phyloP scores from a whole-genome alignment of 2,797 vertebrate genomes.

The Lates japonicus region DNA sequence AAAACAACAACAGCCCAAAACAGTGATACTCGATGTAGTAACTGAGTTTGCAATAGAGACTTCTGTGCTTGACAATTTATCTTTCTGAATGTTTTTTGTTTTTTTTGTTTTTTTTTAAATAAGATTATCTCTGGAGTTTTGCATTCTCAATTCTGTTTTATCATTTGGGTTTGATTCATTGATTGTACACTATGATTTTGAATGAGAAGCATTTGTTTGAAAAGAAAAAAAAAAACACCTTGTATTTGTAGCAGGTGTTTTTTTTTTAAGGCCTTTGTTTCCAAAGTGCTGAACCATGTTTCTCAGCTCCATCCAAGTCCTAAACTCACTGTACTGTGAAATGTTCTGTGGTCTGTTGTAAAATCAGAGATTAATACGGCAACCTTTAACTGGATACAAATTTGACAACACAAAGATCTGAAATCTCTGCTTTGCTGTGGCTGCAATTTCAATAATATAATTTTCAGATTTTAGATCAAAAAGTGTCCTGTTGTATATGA shows the following conservation, averaged over 20 bases:
- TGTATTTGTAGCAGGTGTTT: constrained; percentile 27
- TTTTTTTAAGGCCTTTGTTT: constrained; percentile 55
- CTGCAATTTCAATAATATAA: background rate
- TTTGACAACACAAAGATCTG: background rate
- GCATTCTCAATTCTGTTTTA: background rate
- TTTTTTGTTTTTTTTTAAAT: background rate
- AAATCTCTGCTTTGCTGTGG: no score
- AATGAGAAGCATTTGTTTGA: constrained; percentile 37
- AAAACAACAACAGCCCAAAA: background rate
- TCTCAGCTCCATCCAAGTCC: background rate
- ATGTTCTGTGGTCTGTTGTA: background rate
- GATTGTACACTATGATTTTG: constrained; percentile 61
- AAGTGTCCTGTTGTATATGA: background rate
- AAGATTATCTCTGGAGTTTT: constrained; percentile 6
- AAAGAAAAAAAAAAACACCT: background rate
- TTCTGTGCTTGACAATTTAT: constrained; percentile 9
- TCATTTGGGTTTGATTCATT: constrained; percentile 25
- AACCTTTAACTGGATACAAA: background rate
- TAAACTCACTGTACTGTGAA: background rate
- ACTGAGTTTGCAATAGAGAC: background rate
- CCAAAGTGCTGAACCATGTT: constrained; percentile 48
- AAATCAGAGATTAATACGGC: rapidly evolving
- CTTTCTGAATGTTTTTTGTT: constrained; percentile 39
- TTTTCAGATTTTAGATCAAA: background rate
- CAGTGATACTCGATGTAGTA: constrained; percentile 16